Base-by-base conservation (phyloP, 2,113 vertebrate genomes). In the Prinia subflava region DNA sequence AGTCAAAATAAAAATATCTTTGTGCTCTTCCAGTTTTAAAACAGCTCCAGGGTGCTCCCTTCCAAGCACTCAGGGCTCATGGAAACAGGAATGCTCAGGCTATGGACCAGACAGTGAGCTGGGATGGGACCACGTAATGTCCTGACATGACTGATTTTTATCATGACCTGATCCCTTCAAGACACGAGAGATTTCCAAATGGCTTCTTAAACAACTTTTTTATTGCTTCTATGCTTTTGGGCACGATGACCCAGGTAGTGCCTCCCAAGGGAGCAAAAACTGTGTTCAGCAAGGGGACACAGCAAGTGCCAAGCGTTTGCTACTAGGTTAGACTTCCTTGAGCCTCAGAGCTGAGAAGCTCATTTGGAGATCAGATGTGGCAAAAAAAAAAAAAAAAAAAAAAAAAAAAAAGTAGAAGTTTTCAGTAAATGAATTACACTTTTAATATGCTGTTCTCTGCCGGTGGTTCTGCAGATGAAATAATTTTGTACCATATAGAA, bases 371-470 rank as follows among this genome's bases (percentile, higher is more conserved):
- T 44, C 3, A 9, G 35, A 87, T 70, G n/a, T 65, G 25, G 44
- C 4, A 42, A 71, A 75, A 89, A 70, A 33, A 0, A 41, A 11
- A 16, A 52, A 76, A 37, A 83, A 62, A 53, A 25, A 18, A 60
- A 23, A 37, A 16, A 7, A 20, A 20, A 18, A 20, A 27, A 16
- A 15, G 20, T n/a, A 75, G 9, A 81, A 44, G 13, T 78, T 89
- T 94, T 95, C 46, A 85, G 67, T 39, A 83, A 80, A 68, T 88
- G 92, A 97, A 90, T 96, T 94, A 88, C 55, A 46, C 44, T 93
- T 96, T 95, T 93, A 96, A 94, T 96, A 96, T 55, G 47, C 39
- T 86, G 21, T 64, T 94, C 75, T 86, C 79, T 90, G 82, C 71
- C 4, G 0, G 64, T 47, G 35, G 79, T 35, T 90, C 56, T 60